These are phyloP conservation scores for Poecilia picta DNA, from an alignment of 2,797 vertebrate genomes.

Conservation along the genomic window DNA sequence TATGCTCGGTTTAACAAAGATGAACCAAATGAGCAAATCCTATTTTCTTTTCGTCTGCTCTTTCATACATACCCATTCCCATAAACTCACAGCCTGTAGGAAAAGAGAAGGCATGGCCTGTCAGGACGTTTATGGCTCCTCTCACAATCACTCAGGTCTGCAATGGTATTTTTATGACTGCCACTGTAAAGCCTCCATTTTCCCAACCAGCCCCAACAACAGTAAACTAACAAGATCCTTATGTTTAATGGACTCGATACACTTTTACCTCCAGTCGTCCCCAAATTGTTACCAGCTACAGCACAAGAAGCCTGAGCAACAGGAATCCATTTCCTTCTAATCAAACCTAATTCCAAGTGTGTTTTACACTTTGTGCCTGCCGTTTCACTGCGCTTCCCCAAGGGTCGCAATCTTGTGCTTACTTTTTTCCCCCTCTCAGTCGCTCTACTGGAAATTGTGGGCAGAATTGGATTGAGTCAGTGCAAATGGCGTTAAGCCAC, in stretches of 20 bases:
- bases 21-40: constrained; percentile 43
- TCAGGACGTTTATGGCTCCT: constrained; percentile 53
- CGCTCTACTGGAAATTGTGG: constrained; percentile 14
- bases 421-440: constrained; percentile 3
- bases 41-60: constrained; percentile 42
- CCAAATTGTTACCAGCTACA: constrained; percentile 35
- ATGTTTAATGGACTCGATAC: constrained; percentile 68
- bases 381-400: constrained; percentile 31
- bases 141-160: constrained; percentile 48
- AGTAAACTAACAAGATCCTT: constrained; percentile 67
- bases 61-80: constrained; percentile 25
- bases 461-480: constrained; percentile 24
- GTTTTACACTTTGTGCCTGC: constrained; percentile 41
- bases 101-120: constrained; percentile 41
- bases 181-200: constrained; percentile 29
- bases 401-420: constrained; percentile 12
- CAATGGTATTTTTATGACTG: constrained; percentile 60
- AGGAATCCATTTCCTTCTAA: constrained; percentile 45
- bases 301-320: constrained; percentile 8
- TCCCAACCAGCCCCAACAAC: constrained; percentile 5
- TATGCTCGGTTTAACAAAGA: constrained; percentile 31
- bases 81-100: constrained; percentile 46
- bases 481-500: constrained; percentile 45
- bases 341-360: constrained; percentile 59
- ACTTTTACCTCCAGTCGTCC: constrained; percentile 32